These are phyloP conservation scores for Melanostoma mellinum DNA, from an alignment of 2,888 invertebrate genomes.

Conservation along the genomic window DNA sequence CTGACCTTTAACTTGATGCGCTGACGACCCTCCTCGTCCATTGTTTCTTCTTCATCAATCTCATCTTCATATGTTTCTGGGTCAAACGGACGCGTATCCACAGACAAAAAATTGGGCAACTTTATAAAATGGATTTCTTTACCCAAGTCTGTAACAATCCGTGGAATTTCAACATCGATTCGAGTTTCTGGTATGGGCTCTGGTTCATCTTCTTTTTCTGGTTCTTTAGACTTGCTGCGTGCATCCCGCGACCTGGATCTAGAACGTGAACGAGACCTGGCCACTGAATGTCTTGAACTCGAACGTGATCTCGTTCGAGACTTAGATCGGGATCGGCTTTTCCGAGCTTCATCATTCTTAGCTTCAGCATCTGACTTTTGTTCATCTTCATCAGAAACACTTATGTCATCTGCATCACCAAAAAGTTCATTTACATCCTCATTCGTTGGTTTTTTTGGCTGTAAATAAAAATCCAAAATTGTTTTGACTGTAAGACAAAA, in stretches of 20 bases:
- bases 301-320: slow-evolving; percentile 77
- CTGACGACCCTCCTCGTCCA: slow-evolving; percentile 97
- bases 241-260: slow-evolving; percentile 78
- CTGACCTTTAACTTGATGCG: slow-evolving; percentile 96
- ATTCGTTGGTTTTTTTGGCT: slow-evolving; percentile 71
- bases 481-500: neutral
- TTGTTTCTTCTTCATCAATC: slow-evolving; percentile 98
- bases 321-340: slow-evolving; percentile 76
- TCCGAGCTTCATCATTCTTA: slow-evolving; percentile 76
- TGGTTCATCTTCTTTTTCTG: slow-evolving; percentile 84
- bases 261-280: slow-evolving; percentile 78
- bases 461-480: slow-evolving; percentile 56
- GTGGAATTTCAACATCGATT: slow-evolving; percentile 98
- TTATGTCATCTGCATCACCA: slow-evolving; percentile 96
- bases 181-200: slow-evolving; percentile 95
- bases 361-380: slow-evolving; percentile 77
- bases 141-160: slow-evolving; percentile 95
- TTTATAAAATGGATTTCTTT: slow-evolving; percentile 97
- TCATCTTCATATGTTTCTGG: slow-evolving; percentile 98
- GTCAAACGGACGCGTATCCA: slow-evolving; percentile 98
- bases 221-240: slow-evolving; percentile 77
- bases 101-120: slow-evolving; percentile 98
- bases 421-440: slow-evolving; percentile 90
- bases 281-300: slow-evolving; percentile 77
- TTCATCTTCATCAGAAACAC: slow-evolving; percentile 90